Evolutionary conservation across 2,888 invertebrate species (phyloP), one percentile per base, ranked within the genome.

Genomic region (Habroteleia sp.): DNA sequence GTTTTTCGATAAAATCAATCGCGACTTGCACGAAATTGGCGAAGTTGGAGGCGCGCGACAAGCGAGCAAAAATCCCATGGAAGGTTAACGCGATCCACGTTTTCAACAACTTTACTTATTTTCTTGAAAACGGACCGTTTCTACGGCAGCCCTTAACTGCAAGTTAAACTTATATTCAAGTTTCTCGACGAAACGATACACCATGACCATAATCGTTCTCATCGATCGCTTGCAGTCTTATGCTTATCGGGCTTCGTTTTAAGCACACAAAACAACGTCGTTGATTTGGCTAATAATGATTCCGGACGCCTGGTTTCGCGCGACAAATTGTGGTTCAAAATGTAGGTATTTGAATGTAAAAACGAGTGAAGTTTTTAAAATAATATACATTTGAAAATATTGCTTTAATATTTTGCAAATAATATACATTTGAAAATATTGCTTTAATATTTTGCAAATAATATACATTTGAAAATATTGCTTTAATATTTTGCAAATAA

Each of bases 1-100:
- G 66, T 48, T 66, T 66, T 56, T 56, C 66, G 66, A 66, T 66
- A 66, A 66, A 66, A 66, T 66, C 65, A 54, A 65, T 54, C 37
- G 65, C 42, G 52, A n/a, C 8, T 8, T 27, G 14, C 31, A 23
- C 48, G 10, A 65, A 66, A 66, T 54, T 54, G 65, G 54, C 44
- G 35, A 65, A 65, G 65, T 65, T 63, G 5, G 20, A 20, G 17
- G 46, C 46, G 33, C 44, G 58, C 42, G 56, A 56, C 60, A 27
- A 37, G 41, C 42, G 37, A 44, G 65, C 44, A 46, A 66, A 66
- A 66, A 66, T 14, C 46, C 46, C 46, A 16, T 10, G 16, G 10
- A 42, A 52, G 33, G 10, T 52, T 50, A 7, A 35, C 33, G 39
- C 63, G 16, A 27, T 11, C 17, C 48, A 48, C 29, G 63, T 13